A percentile compares a stretch with the other conserved stretches of the same genome.
Evolutionary conservation across 2,113 vertebrate species (phyloP).

Genomic region (Orycteropus afer): DNA sequence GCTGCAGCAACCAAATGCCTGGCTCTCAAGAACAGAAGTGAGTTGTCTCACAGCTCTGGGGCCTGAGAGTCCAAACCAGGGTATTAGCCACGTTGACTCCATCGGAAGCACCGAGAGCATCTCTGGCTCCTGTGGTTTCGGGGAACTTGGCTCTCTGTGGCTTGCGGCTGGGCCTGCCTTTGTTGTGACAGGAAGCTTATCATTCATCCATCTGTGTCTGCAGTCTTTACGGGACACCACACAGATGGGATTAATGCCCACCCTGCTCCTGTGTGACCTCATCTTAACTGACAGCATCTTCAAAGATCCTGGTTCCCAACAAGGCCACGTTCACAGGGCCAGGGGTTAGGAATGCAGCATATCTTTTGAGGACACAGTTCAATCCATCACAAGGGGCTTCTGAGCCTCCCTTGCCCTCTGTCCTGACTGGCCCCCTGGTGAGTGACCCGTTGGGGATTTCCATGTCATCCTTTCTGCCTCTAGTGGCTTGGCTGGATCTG

Average conservation of each 20-base stretch:
- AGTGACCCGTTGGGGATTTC: background rate
- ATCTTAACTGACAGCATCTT: background rate
- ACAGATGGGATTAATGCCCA: background rate
- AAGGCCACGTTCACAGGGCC: background rate
- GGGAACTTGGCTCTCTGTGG: too few relatives aligned
- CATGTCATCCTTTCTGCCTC: background rate
- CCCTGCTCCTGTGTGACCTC: background rate
- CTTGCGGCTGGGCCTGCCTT: background rate
- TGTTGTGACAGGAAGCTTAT: background rate
- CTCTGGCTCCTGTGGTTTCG: too few relatives aligned
- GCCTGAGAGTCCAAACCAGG: background rate
- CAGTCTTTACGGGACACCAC: background rate
- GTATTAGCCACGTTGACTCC: background rate
- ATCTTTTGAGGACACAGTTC: background rate
- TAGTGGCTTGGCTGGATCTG: accelerated
- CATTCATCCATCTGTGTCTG: background rate
- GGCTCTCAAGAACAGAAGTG: too few relatives aligned
- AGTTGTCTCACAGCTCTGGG: background rate
- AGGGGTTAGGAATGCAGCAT: background rate
- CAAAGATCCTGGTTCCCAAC: background rate
- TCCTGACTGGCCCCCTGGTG: background rate
- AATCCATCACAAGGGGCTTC: background rate
- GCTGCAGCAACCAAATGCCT: too few relatives aligned
- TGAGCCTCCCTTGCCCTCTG: accelerated
- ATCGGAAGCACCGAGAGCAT: background rate